Base-by-base conservation (phyloP, 2,888 invertebrate species). In the Euzetes globulus region DNA sequence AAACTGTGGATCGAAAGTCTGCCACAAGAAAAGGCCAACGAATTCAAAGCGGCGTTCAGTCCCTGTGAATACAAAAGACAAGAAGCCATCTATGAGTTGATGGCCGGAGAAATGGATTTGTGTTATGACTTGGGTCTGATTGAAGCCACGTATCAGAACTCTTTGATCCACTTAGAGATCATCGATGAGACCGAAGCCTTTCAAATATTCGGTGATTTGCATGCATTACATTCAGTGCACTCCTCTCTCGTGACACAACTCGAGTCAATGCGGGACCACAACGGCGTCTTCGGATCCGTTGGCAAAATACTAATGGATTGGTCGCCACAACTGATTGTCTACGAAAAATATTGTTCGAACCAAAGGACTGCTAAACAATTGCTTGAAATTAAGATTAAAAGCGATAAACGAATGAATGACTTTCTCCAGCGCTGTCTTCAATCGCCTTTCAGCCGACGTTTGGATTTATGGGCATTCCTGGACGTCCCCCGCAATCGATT, bases 121-220 rank as follows among this genome's bases (percentile, higher is more conserved):
- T 68, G 68, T 29, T 68, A 68, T 13, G 68, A 68, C 19, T 68
- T 68, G 41, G 68, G 68, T 1, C 68, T 68, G n/a, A 68, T 68
- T 68, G 68, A 68, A 22, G 68, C 68, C 45, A 68, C 68, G 37
- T 68, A 68, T 45, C 68, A 68, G 22, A 68, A 68, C 68, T 68
- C 68, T 17, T 45, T 68, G 19, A 68, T 68, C 15, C 68, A 68
- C 19, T 68, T 68, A 19, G 41, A n/a, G 45, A 68, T 68, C 45
- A 68, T 68, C 22, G 68, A 68, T 37, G 68, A 68, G 45, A 13
- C 45, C 33, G 68, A 68, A 45, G 68, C 68, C 17, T 68, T 68
- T 68, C 68, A 68, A 25, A 68, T 68, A n/a, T 68, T 68, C 45
- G 68, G 68, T 41, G 68, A 68, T 68, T 68, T 68, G 68, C 68